These are phyloP conservation scores for Drosophila quasianomalipes DNA, from an alignment of 2,888 invertebrate species.

Conservation along the genomic window DNA sequence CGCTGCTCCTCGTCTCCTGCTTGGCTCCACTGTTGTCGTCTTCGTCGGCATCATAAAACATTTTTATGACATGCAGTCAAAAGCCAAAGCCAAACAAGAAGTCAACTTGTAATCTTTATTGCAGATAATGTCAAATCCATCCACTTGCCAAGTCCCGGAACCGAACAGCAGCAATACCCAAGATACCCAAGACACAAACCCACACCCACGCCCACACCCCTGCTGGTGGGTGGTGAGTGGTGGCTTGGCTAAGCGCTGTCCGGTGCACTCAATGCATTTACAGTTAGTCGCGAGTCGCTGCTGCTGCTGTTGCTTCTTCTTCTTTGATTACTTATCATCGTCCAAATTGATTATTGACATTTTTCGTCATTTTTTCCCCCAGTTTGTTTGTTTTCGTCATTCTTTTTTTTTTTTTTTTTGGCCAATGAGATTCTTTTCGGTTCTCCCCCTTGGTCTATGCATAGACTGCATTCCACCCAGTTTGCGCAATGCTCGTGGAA, in stretches of 20 bases:
- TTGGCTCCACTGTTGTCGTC: neutral
- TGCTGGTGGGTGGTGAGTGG: neutral
- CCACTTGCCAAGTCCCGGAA: constrained; percentile 51
- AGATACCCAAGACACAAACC: neutral
- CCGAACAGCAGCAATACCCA: constrained; percentile 8
- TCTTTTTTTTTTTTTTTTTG: constrained; percentile 7
- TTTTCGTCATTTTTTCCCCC: constrained; percentile 37
- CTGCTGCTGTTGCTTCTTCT: constrained; percentile 1
- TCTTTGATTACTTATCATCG: constrained; percentile 63
- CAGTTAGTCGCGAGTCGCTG: constrained; percentile 27
- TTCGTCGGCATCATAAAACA: constrained; percentile 64
- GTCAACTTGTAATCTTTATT: constrained; percentile 77
- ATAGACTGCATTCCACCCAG: constrained; percentile 1
- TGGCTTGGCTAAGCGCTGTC: constrained; percentile 20
- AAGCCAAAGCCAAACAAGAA: constrained; percentile 69
- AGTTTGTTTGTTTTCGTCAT: neutral
- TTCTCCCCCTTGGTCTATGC: neutral
- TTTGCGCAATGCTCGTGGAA: constrained; percentile 38
- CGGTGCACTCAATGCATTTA: constrained; percentile 35
- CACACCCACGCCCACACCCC: no score
- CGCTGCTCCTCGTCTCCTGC: constrained; percentile 2
- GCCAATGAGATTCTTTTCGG: constrained; percentile 36
- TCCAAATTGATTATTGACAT: constrained; percentile 67
- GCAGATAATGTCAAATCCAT: constrained; percentile 80
- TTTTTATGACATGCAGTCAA: constrained; percentile 78